phyloP scores from a whole-genome alignment of 2,113 vertebrate species.

The pig (Sus scrofa) region T2T-Sscrofa CM000824.6:109400501-109401000 shows the following conservation, averaged over 20 bases:
- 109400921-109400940: neutral
- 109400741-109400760: neutral
- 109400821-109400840: neutral
- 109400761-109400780: neutral
- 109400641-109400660: neutral
- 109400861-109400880: too few relatives aligned
- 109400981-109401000: neutral
- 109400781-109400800: neutral
- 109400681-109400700: neutral
- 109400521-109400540: neutral
- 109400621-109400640: neutral
- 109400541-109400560: neutral
- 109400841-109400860: neutral
- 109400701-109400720: neutral
- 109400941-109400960: neutral
- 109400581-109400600: neutral
- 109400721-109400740: neutral
- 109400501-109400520: neutral
- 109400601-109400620: neutral
- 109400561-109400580: neutral
- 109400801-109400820: neutral
- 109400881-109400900: neutral
- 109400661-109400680: neutral
- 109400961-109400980: neutral
- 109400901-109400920: neutral